phyloP scores from a whole-genome alignment of 2,113 vertebrate genomes.

The Sebastes fasciatus region DNA sequence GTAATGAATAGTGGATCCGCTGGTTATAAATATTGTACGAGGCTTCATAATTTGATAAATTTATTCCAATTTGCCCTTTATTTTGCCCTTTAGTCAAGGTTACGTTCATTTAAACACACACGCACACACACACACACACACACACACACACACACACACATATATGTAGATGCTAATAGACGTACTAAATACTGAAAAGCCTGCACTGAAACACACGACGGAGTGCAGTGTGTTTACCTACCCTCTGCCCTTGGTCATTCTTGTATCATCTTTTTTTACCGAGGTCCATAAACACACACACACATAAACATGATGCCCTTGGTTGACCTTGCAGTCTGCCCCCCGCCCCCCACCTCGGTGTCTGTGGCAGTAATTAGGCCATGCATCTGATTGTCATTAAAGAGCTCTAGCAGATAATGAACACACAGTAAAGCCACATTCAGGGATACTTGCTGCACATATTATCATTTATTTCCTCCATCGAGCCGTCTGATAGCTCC shows the following conservation, averaged over 20 bases:
- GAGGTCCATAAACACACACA: slow-evolving; percentile 19
- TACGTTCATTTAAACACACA: slow-evolving; percentile 56
- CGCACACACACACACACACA: slow-evolving; percentile 13
- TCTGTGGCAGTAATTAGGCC: slow-evolving; percentile 92
- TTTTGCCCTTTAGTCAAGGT: slow-evolving; percentile 78
- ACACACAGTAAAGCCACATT: slow-evolving; percentile 44
- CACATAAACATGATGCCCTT: slow-evolving; percentile 47
- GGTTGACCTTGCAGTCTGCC: slow-evolving; percentile 42
- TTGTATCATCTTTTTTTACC: slow-evolving; percentile 31
- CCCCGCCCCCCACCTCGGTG: slow-evolving; percentile 49
- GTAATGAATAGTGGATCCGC: slow-evolving; percentile 69
- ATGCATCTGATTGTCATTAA: slow-evolving; percentile 98
- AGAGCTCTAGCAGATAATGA: slow-evolving; percentile 79
- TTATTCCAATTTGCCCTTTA: slow-evolving; percentile 73
- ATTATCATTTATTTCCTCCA: slow-evolving; percentile 24
- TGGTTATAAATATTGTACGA: slow-evolving; percentile 73
- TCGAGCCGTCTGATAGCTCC: background rate
- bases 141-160: background rate
- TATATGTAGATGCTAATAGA: background rate
- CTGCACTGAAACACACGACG: background rate
- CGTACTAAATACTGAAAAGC: no score
- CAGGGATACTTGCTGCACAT: slow-evolving; percentile 24
- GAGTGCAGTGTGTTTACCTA: slow-evolving; percentile 36
- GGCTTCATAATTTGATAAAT: slow-evolving; percentile 67
- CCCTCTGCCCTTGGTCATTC: slow-evolving; percentile 47